Percentiles rank a stretch among this genome's conserved stretches.
phyloP scores from a whole-genome alignment of 2,113 vertebrate species.

The Oncorhynchus gorbuscha region DNA sequence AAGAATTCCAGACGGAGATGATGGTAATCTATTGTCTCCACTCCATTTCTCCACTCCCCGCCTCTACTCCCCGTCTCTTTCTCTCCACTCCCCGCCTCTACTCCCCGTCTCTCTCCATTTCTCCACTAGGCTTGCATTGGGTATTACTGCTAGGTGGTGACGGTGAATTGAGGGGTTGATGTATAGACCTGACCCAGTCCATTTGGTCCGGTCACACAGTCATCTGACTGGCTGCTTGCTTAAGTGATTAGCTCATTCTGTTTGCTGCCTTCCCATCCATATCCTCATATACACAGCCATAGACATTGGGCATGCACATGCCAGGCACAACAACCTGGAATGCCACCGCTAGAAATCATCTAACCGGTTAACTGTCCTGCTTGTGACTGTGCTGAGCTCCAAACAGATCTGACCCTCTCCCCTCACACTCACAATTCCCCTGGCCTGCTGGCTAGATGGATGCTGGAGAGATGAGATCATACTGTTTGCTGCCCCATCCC shows the following conservation, averaged over 20 bases:
- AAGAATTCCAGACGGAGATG: constrained; percentile 44
- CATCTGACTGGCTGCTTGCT: neutral
- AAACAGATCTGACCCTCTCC: constrained; percentile 52
- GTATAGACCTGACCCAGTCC: constrained; percentile 59
- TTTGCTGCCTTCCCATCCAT: too few species aligned
- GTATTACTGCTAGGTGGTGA: constrained; percentile 5
- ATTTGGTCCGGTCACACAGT: neutral
- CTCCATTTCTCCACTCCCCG: too few species aligned
- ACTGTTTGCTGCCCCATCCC: constrained; percentile 50
- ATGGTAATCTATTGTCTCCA: constrained; percentile 34
- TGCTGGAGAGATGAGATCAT: constrained; percentile 72
- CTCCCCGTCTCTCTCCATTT: too few species aligned
- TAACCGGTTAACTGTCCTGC: too few species aligned
- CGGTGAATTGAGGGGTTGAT: constrained; percentile 37
- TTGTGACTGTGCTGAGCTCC: too few species aligned
- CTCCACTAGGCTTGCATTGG: too few species aligned
- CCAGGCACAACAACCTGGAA: too few species aligned
- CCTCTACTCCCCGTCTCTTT: neutral
- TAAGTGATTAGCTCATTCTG: too few species aligned
- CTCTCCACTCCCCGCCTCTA: neutral
- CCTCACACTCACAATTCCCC: constrained; percentile 25
- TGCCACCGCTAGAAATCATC: too few species aligned
- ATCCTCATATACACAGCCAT: too few species aligned
- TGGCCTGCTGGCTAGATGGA: constrained; percentile 61
- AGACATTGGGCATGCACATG: too few species aligned